phyloP scores from a whole-genome alignment of 2,888 invertebrate genomes.

The Ptilodon capucinus region DNA sequence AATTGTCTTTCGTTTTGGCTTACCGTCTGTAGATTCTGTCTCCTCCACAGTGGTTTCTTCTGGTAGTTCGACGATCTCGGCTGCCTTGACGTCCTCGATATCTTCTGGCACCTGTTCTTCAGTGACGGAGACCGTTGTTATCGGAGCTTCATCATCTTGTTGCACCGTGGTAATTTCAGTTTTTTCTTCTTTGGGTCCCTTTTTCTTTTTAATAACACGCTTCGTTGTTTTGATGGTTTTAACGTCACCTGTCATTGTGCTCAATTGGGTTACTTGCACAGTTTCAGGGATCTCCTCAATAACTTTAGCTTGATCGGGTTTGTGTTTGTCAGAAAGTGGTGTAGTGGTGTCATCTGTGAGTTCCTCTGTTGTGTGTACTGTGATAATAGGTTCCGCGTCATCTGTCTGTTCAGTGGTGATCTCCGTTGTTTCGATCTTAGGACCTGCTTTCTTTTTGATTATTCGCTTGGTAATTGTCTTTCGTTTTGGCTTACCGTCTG shows the following conservation, averaged over 20 bases:
- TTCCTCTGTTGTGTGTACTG: slow-evolving; percentile 39
- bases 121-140: slow-evolving; percentile 3
- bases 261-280: slow-evolving; percentile 28
- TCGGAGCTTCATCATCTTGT: slow-evolving; percentile 6
- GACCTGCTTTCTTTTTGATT: slow-evolving; percentile 42
- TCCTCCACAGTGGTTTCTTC: not conserved
- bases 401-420: slow-evolving; percentile 33
- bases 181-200: slow-evolving; percentile 6
- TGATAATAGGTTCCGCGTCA: slow-evolving; percentile 27
- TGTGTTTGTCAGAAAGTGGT: slow-evolving; percentile 24
- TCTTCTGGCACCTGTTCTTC: slow-evolving; percentile 2
- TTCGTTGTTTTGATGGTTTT: slow-evolving; percentile 1
- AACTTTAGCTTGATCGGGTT: not conserved
- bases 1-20: slow-evolving; percentile 41
- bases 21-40: not conserved
- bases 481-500: slow-evolving; percentile 45
- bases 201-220: slow-evolving; percentile 6
- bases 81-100: not conserved
- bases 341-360: slow-evolving; percentile 44
- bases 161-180: slow-evolving; percentile 5
- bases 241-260: slow-evolving; percentile 24
- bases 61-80: not conserved
- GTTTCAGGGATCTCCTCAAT: slow-evolving; percentile 8
- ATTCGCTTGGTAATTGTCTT: slow-evolving; percentile 18
- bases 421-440: slow-evolving; percentile 66